Conservation (phyloP, 2,888 invertebrate species). For the Drosophila suboccidentalis region DNA sequence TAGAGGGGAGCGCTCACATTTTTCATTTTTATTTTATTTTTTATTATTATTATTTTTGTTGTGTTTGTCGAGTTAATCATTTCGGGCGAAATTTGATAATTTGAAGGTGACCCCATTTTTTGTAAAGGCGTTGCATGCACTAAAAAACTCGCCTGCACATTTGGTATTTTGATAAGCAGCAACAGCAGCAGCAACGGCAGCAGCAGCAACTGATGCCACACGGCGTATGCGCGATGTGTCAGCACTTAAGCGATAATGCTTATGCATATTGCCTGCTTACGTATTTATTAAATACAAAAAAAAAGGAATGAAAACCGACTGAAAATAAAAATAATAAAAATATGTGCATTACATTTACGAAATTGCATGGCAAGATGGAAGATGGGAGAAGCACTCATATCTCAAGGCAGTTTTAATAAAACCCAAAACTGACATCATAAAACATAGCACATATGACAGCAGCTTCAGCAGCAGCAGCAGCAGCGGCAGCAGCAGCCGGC, state of each 20-base stretch:
- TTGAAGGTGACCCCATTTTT: conserved; percentile 80
- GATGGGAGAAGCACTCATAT: conserved; percentile 60
- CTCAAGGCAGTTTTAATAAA: conserved; percentile 79
- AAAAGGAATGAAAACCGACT: conserved; percentile 47
- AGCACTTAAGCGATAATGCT: conserved; percentile 66
- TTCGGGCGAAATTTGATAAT: conserved; percentile 82
- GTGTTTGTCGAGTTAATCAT: conserved; percentile 77
- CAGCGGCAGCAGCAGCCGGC: conserved; percentile 46
- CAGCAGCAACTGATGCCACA: conserved; percentile 50
- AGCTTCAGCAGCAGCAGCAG: conserved; percentile 5
- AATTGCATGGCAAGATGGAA: conserved; percentile 35
- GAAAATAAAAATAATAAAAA: conserved; percentile 52
- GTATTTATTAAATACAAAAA: conserved; percentile 71
- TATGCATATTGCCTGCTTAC: conserved; percentile 77
- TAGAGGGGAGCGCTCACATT: conserved; percentile 10
- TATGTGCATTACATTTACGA: conserved; percentile 47
- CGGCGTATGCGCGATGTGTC: conserved; percentile 61
- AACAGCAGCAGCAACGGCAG: conserved; percentile 10
- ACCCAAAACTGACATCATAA: conserved; percentile 82
- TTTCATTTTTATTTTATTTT: conserved; percentile 42
- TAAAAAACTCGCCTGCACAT: conserved; percentile 48
- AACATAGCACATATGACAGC: conserved; percentile 75
- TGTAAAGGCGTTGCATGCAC: conserved; percentile 55
- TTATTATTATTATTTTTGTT: conserved; percentile 40
- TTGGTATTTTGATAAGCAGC: conserved; percentile 68